These are phyloP conservation scores for Thunnus thynnus DNA, from an alignment of 2,113 vertebrate genomes.

Conservation along the genomic window DNA sequence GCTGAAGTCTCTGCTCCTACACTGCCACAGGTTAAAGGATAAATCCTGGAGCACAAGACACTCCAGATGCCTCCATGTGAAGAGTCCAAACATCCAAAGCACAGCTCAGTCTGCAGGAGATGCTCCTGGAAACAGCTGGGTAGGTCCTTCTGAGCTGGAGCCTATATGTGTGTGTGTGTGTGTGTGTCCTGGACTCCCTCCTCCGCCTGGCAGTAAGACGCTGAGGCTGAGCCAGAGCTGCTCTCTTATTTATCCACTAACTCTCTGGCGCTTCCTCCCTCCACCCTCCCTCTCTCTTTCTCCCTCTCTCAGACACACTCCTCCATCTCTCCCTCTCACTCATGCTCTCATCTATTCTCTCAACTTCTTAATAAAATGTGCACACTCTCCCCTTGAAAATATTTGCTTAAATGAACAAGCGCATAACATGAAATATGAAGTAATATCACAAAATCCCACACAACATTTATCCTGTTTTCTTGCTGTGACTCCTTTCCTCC, in stretches of 20 bases:
- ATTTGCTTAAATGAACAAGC: constrained; percentile 4
- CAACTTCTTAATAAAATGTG: constrained; percentile 36
- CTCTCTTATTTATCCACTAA: constrained; percentile 69
- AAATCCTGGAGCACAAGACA: constrained; percentile 38
- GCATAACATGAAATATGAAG: background rate
- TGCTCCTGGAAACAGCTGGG: constrained; percentile 72
- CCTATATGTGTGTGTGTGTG: constrained; percentile 20
- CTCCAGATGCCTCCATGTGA: constrained; percentile 49
- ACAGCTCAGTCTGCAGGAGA: constrained; percentile 52
- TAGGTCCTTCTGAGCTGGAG: constrained; percentile 21
- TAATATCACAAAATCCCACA: background rate
- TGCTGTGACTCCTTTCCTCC: background rate
- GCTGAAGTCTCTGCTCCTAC: constrained; percentile 27
- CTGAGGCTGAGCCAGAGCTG: constrained; percentile 72
- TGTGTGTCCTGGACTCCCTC: constrained; percentile 60
- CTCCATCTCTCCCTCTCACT: constrained; percentile 39
- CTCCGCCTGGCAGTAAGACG: constrained; percentile 63
- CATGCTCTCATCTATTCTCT: constrained; percentile 24
- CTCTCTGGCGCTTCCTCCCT: constrained; percentile 54
- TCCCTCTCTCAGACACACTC: constrained; percentile 28
- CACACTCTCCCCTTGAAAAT: background rate
- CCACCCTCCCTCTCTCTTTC: background rate
- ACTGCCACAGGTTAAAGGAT: constrained; percentile 57
- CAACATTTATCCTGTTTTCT: constrained; percentile 3
- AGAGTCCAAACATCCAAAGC: constrained; percentile 52